These are phyloP conservation scores for Pristis pectinata DNA, from an alignment of 2,797 vertebrate genomes.

Conservation along the genomic window DNA sequence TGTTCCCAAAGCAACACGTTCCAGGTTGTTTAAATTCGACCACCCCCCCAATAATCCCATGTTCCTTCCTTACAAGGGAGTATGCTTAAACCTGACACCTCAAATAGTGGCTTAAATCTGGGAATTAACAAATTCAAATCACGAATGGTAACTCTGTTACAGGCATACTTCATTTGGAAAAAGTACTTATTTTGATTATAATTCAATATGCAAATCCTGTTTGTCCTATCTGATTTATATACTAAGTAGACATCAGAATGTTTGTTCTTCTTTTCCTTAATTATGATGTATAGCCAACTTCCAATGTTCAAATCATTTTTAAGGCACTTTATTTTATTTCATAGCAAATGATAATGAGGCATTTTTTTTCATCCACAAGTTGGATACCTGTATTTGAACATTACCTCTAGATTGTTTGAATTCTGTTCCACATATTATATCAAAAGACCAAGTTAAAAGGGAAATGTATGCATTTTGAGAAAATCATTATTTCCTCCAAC, in stretches of 20 bases:
- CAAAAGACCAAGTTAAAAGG: background rate
- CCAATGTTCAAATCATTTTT: background rate
- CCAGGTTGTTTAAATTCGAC: too few relatives aligned
- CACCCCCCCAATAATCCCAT: too few relatives aligned
- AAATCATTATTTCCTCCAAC: background rate
- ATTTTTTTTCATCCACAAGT: too few relatives aligned
- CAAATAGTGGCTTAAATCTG: background rate
- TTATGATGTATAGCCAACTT: background rate
- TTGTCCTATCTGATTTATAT: background rate
- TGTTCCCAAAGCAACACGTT: too few relatives aligned
- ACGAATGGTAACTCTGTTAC: background rate
- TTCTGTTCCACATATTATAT: background rate
- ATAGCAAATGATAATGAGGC: too few relatives aligned
- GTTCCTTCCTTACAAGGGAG: too few relatives aligned
- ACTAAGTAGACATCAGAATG: background rate
- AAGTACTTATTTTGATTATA: background rate
- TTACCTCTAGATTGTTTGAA: too few relatives aligned
- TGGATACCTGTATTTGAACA: too few relatives aligned
- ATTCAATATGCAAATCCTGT: background rate
- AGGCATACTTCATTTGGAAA: background rate
- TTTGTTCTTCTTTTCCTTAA: background rate
- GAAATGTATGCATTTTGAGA: background rate
- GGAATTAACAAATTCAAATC: background rate
- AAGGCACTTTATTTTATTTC: background rate
- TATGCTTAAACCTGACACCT: background rate